Evolutionary conservation across 1,140 invertebrate species (phyloP).

Genomic region (Nasonia giraulti): DNA sequence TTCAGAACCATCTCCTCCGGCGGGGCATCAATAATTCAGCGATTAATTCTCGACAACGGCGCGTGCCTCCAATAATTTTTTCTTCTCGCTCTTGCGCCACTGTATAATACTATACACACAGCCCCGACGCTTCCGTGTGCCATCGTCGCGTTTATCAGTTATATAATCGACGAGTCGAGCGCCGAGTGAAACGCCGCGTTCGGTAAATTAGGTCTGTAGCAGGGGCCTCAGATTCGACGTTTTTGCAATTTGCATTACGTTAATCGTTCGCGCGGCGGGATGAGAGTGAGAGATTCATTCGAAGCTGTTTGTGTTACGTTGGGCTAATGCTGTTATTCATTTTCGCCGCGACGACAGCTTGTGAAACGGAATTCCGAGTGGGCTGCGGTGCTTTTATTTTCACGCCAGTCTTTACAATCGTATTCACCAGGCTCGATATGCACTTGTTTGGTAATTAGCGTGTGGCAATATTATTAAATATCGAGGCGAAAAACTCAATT

Average conservation of each 20-base stretch:
- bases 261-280: no score
- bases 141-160: not conserved
- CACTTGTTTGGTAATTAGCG: not conserved
- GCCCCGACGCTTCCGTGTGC: no score
- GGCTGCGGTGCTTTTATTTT: not conserved
- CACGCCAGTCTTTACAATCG: not conserved
- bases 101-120: not conserved
- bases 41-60: not conserved
- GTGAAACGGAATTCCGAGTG: constrained; percentile 17
- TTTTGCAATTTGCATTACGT: constrained; percentile 35
- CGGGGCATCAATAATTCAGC: no score
- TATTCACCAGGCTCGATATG: not conserved
- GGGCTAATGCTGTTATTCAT: no score
- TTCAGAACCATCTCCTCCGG: no score
- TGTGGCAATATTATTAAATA: constrained; percentile 26
- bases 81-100: not conserved
- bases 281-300: not conserved
- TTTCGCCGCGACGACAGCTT: not conserved
- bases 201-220: not conserved
- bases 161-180: constrained; percentile 24
- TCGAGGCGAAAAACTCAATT: not conserved
- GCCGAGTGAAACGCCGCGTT: constrained; percentile 26
- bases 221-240: constrained; percentile 10
- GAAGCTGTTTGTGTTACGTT: not conserved
- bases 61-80: constrained; percentile 6